A percentile compares a stretch with the other conserved stretches of the same genome.
Evolutionary conservation across 2,113 vertebrate species (phyloP).

Genomic region (Nycticorax nycticorax): DNA sequence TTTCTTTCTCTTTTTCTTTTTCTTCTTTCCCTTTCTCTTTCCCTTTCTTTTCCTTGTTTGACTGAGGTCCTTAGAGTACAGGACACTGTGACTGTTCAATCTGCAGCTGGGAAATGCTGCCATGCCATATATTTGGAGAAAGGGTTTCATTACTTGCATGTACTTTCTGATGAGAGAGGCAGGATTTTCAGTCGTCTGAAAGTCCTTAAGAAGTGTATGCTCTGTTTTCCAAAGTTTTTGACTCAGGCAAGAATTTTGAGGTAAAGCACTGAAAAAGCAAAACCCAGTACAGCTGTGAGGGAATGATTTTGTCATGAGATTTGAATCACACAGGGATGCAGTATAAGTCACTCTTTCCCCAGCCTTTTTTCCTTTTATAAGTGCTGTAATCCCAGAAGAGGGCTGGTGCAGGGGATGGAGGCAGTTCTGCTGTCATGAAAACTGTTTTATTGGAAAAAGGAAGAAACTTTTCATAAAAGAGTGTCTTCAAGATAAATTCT

Average conservation of each 20-base stretch:
- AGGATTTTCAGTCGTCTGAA: not conserved
- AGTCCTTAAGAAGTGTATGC: not conserved
- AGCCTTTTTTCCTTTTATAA: not conserved
- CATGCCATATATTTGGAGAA: not conserved
- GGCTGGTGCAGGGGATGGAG: not conserved
- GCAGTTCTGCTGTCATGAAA: not conserved
- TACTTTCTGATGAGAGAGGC: not conserved
- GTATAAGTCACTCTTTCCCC: not conserved
- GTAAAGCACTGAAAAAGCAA: not conserved
- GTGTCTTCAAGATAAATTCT: not conserved
- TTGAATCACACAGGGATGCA: not conserved
- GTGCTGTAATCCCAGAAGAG: not conserved
- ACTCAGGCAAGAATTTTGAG: not conserved
- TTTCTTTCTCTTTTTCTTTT: accelerated
- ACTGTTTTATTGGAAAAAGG: not conserved
- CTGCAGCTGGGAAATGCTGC: not conserved
- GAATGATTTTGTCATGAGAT: not conserved
- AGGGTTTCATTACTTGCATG: accelerated
- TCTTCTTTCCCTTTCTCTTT: accelerated
- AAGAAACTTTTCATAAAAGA: not conserved
- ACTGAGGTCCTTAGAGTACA: not conserved
- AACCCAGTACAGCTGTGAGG: not conserved
- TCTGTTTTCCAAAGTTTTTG: not conserved
- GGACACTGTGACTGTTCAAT: not conserved
- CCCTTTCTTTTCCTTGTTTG: not conserved